Evolutionary conservation across 2,113 vertebrate species (phyloP).

Genomic region (Sapajus apella): DNA sequence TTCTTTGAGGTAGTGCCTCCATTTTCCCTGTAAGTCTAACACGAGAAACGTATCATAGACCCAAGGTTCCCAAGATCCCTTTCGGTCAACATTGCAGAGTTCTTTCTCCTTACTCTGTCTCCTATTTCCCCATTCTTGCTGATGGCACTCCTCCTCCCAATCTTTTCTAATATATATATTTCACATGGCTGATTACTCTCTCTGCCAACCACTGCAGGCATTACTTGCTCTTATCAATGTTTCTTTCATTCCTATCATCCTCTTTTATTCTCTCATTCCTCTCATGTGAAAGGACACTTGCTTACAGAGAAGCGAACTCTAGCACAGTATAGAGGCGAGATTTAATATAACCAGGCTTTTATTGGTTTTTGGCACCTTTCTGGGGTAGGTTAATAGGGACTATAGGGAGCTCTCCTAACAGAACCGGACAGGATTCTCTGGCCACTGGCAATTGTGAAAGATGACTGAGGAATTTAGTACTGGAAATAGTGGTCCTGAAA

Average conservation of each 20-base stretch:
- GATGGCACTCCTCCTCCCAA: neutral
- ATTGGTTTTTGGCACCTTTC: neutral
- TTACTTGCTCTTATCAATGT: neutral
- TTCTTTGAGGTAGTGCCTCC: neutral
- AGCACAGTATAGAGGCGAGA: neutral
- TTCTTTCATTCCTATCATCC: neutral
- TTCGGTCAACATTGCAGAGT: neutral
- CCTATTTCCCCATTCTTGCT: neutral
- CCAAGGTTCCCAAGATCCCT: neutral
- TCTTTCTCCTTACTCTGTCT: neutral
- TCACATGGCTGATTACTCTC: neutral
- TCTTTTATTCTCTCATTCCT: neutral
- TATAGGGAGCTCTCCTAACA: neutral
- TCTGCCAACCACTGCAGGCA: neutral
- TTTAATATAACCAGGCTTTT: neutral
- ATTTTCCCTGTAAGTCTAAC: neutral
- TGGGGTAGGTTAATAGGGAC: neutral
- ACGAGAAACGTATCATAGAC: neutral
- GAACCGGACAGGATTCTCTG: neutral
- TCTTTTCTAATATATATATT: neutral
- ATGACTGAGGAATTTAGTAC: neutral
- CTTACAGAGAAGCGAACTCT: no score
- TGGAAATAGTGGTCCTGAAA: neutral
- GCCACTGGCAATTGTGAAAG: neutral
- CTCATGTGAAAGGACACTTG: neutral